Conservation (phyloP, 2,113 vertebrate species). For the Sebastes fasciatus region DNA sequence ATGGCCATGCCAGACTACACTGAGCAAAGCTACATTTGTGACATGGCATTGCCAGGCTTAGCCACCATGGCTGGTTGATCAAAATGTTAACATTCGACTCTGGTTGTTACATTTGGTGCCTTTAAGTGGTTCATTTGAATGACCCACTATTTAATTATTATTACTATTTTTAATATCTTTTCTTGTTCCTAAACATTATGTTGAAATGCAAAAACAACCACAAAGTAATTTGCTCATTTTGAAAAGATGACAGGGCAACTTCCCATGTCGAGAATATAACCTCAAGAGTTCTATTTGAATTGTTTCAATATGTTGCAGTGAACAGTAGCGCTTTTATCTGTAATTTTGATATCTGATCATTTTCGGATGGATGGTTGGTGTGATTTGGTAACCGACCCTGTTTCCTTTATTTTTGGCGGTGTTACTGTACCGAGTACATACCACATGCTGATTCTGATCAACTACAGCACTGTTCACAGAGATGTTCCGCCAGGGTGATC, state of each 20-base stretch:
- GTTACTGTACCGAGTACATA: background rate
- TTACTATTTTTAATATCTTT: background rate
- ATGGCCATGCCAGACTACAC: background rate
- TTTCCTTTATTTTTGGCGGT: background rate
- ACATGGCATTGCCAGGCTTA: background rate
- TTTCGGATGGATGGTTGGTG: background rate
- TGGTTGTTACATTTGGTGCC: background rate
- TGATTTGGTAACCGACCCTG: background rate
- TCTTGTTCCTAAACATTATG: background rate
- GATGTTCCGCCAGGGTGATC: background rate
- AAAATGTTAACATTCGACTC: background rate
- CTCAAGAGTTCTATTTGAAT: background rate
- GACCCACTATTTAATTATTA: background rate
- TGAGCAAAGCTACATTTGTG: background rate
- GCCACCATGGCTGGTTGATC: background rate
- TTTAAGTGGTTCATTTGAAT: background rate
- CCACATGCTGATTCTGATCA: background rate
- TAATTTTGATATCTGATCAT: background rate
- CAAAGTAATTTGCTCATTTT: background rate
- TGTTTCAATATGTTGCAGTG: conserved; percentile 13
- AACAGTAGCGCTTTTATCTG: background rate
- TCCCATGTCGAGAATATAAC: background rate
- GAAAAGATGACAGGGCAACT: no score
- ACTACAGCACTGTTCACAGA: background rate
- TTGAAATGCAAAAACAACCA: background rate